A percentile compares a stretch with the other conserved stretches of the same genome.
Evolutionary conservation across 2,888 invertebrate species (phyloP).

Genomic region (Herminia tarsipennalis): DNA sequence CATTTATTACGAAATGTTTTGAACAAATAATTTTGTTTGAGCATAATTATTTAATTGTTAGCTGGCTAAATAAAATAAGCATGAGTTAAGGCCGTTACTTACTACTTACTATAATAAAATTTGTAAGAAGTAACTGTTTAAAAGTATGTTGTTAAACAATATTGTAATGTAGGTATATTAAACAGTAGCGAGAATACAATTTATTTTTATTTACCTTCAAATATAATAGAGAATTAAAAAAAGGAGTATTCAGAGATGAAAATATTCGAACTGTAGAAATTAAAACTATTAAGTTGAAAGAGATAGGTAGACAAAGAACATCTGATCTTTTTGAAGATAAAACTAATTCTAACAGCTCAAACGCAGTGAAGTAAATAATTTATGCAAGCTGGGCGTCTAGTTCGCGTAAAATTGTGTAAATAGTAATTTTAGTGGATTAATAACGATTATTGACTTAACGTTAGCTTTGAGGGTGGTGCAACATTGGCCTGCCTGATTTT

Average conservation of each 20-base stretch:
- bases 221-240: too few relatives aligned
- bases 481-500: conserved; percentile 17
- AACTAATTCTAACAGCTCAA: conserved; percentile 13
- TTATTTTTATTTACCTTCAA: too few relatives aligned
- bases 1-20: conserved; percentile 35
- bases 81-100: conserved; percentile 28
- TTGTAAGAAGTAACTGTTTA: conserved; percentile 24
- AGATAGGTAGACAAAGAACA: conserved; percentile 29
- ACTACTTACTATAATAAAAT: conserved; percentile 28
- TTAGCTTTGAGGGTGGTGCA: conserved; percentile 8
- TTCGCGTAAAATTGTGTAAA: conserved; percentile 11
- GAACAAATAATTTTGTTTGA: conserved; percentile 32
- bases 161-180: too few relatives aligned
- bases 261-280: conserved; percentile 3
- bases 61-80: conserved; percentile 19
- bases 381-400: conserved; percentile 19
- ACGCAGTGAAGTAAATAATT: conserved; percentile 21
- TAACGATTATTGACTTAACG: conserved; percentile 29
- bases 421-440: conserved; percentile 27
- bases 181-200: too few relatives aligned
- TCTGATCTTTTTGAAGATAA: conserved; percentile 14
- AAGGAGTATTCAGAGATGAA: conserved; percentile 7
- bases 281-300: conserved; percentile 1
- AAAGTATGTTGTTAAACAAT: conserved; percentile 14
- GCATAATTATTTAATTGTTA: conserved; percentile 34